Evolutionary conservation across 2,888 invertebrate species (phyloP).

Genomic region (Dryomyza anilis): DNA sequence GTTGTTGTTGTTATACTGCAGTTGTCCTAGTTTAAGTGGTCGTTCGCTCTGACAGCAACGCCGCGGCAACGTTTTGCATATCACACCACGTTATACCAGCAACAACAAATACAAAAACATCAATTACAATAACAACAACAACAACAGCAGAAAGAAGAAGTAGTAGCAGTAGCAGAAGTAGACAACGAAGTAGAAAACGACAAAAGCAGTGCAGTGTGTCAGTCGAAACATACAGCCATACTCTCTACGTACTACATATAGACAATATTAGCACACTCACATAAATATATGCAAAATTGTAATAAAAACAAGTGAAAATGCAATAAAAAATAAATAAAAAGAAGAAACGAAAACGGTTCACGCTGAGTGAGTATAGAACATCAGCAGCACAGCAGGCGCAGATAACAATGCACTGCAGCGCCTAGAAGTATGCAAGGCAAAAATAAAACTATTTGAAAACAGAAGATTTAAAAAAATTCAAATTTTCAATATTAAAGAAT

Average conservation of each 20-base stretch:
- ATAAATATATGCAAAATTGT: constrained; percentile 41
- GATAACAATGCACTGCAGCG: background rate
- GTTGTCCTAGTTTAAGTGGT: background rate
- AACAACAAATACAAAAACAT: too few relatives aligned
- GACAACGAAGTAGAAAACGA: too few relatives aligned
- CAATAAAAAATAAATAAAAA: constrained; percentile 33
- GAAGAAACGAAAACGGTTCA: background rate
- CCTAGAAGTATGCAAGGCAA: constrained; percentile 1
- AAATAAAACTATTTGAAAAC: too few relatives aligned
- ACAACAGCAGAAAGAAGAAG: too few relatives aligned
- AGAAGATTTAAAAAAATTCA: too few relatives aligned
- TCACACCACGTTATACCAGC: background rate
- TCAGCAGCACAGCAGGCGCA: background rate
- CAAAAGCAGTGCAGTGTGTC: too few relatives aligned
- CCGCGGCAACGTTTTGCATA: too few relatives aligned
- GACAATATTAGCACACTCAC: background rate
- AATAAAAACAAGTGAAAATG: constrained; percentile 34
- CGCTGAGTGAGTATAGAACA: background rate
- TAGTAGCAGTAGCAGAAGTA: too few relatives aligned
- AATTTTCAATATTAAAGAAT: too few relatives aligned
- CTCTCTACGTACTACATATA: background rate
- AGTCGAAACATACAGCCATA: background rate
- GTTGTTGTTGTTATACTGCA: background rate
- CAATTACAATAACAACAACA: too few relatives aligned
- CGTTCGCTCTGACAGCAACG: background rate